Conservation (phyloP, 1,140 invertebrate genomes). For the Stegodyphus dumicola region DNA sequence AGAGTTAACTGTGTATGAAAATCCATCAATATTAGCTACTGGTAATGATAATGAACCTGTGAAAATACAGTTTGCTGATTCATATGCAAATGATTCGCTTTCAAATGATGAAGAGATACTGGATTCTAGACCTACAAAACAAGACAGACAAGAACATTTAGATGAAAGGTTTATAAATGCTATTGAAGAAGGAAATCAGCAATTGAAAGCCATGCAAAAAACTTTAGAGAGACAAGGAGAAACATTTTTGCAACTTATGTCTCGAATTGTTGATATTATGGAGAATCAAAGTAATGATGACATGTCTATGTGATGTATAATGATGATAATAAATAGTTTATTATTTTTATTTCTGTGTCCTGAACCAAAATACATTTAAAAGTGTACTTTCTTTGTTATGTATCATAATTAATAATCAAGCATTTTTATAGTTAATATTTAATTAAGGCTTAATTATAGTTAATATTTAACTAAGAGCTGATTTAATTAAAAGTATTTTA, state of each 20-base stretch:
- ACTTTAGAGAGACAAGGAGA: constrained; percentile 7
- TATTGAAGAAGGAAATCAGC: constrained; percentile 2
- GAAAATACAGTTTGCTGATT: background rate
- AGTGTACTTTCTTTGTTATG: too few relatives aligned
- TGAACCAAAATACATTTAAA: too few relatives aligned
- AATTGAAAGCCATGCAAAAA: background rate
- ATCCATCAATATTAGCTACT: background rate
- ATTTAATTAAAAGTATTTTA: too few relatives aligned
- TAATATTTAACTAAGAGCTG: too few relatives aligned
- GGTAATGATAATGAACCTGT: background rate
- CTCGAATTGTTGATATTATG: background rate
- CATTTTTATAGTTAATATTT: too few relatives aligned
- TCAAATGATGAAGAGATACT: background rate
- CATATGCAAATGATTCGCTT: background rate
- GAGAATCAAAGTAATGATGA: background rate
- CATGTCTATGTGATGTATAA: background rate
- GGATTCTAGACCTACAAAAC: background rate
- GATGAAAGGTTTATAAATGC: background rate
- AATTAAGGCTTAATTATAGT: too few relatives aligned
- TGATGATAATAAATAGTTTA: too few relatives aligned
- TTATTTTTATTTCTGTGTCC: too few relatives aligned
- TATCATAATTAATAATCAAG: too few relatives aligned
- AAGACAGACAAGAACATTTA: background rate
- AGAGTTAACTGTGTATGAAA: background rate
- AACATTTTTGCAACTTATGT: background rate